Percentiles rank a stretch among this genome's conserved stretches.
These are phyloP conservation scores for Aspidiotus rigidus DNA, from an alignment of 2,888 invertebrate species.

Conservation along the genomic window DNA sequence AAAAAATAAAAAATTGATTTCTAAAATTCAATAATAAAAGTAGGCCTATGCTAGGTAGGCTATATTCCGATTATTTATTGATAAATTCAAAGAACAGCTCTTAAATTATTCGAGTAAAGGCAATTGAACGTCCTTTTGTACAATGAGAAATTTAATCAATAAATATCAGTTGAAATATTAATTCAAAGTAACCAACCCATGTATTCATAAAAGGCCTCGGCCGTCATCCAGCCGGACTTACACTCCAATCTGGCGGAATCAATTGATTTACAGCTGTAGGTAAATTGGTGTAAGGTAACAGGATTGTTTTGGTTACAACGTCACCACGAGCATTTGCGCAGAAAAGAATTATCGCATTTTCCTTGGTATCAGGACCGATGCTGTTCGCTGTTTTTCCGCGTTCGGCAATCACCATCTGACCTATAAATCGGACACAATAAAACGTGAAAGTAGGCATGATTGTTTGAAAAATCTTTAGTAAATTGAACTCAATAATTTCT, in stretches of 20 bases:
- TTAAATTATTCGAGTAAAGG: too few relatives aligned
- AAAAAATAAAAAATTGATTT: too few relatives aligned
- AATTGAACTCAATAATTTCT: not conserved
- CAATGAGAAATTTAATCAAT: too few relatives aligned
- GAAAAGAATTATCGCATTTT: not conserved
- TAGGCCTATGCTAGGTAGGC: not conserved
- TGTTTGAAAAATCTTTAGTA: too few relatives aligned
- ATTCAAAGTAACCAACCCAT: not conserved
- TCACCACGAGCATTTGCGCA: not conserved
- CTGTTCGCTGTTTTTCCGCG: not conserved
- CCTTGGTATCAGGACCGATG: not conserved
- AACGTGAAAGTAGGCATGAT: too few relatives aligned
- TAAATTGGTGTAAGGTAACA: not conserved
- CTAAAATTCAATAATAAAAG: not conserved
- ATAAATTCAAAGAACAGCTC: too few relatives aligned
- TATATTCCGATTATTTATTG: not conserved
- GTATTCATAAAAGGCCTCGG: not conserved
- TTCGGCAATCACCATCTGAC: slow-evolving; percentile 1
- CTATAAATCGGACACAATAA: not conserved
- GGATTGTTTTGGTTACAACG: not conserved
- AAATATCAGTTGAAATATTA: too few relatives aligned
- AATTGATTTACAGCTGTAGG: not conserved
- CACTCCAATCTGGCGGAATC: not conserved
- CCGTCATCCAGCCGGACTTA: not conserved
- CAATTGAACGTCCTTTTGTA: too few relatives aligned